phyloP scores from a whole-genome alignment of 2,113 vertebrate genomes.

The Coreoperca whiteheadi region DNA sequence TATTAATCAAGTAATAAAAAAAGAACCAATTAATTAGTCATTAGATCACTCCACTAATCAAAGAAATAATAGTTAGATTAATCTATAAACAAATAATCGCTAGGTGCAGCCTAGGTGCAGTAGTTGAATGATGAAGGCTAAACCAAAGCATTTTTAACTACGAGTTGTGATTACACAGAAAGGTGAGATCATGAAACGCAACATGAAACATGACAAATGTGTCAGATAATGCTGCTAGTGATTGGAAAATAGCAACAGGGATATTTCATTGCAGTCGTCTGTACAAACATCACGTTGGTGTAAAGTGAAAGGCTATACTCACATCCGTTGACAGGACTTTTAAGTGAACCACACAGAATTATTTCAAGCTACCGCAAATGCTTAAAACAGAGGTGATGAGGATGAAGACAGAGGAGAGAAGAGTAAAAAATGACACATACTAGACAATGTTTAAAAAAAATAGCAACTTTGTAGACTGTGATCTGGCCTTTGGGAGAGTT shows the following conservation, averaged over 20 bases:
- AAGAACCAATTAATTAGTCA: no score
- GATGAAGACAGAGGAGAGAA: background rate
- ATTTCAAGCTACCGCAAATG: background rate
- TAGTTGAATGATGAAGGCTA: background rate
- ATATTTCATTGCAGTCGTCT: background rate
- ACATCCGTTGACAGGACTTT: background rate
- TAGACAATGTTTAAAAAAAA: background rate
- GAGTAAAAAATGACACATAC: background rate
- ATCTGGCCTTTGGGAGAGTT: background rate
- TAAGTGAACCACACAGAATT: background rate
- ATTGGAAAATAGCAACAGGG: background rate
- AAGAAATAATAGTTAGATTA: no score
- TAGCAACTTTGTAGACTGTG: background rate
- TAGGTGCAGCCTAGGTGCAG: background rate
- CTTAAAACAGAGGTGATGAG: background rate
- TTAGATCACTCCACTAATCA: no score
- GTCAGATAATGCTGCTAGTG: background rate
- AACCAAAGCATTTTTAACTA: conserved; percentile 18
- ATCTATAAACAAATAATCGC: no score
- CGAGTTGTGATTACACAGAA: conserved; percentile 1
- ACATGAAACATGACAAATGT: conserved; percentile 13
- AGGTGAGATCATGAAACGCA: conserved; percentile 10
- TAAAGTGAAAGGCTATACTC: conserved; percentile 4
- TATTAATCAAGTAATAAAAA: no score
- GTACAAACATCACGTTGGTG: conserved; percentile 11